These are phyloP conservation scores for Cataglyphis rosenhaueri DNA, from an alignment of 2,888 invertebrate genomes.

Conservation along the genomic window DNA sequence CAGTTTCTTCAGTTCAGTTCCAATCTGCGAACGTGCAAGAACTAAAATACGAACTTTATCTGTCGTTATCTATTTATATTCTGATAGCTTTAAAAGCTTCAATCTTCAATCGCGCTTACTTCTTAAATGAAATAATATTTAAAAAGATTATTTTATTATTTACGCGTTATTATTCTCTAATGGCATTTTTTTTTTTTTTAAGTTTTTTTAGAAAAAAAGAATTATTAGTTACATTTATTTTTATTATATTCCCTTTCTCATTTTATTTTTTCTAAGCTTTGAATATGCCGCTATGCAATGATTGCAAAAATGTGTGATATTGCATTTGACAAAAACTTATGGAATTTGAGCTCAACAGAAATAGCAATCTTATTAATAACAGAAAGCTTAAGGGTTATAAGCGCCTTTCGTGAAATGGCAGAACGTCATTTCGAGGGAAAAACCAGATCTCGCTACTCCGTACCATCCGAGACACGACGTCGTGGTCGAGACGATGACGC, in stretches of 20 bases:
- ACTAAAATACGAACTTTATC: slow-evolving; percentile 14
- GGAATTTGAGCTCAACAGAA: neutral
- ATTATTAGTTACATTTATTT: neutral
- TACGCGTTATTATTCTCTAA: neutral
- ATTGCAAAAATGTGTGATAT: neutral
- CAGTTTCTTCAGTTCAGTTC: slow-evolving; percentile 23
- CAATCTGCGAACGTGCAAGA: slow-evolving; percentile 7
- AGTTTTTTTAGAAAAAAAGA: neutral
- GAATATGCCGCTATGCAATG: neutral
- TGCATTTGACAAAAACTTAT: neutral
- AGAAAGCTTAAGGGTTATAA: neutral
- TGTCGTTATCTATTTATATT: slow-evolving; percentile 26
- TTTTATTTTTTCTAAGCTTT: neutral
- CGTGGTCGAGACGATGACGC: slow-evolving; percentile 8
- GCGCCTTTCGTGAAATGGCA: neutral
- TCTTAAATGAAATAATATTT: neutral
- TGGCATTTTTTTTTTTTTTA: neutral
- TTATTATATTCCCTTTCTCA: neutral
- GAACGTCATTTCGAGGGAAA: neutral
- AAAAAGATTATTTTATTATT: neutral
- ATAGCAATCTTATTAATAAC: slow-evolving; percentile 12
- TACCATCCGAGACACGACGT: slow-evolving; percentile 34
- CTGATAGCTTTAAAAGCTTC: neutral
- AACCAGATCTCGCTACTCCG: slow-evolving; percentile 31
- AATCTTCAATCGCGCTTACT: neutral